Evolutionary conservation across 2,888 invertebrate genomes (phyloP), one percentile per base, ranked within the genome.

Genomic region (Scelioninae gen. 1): DNA sequence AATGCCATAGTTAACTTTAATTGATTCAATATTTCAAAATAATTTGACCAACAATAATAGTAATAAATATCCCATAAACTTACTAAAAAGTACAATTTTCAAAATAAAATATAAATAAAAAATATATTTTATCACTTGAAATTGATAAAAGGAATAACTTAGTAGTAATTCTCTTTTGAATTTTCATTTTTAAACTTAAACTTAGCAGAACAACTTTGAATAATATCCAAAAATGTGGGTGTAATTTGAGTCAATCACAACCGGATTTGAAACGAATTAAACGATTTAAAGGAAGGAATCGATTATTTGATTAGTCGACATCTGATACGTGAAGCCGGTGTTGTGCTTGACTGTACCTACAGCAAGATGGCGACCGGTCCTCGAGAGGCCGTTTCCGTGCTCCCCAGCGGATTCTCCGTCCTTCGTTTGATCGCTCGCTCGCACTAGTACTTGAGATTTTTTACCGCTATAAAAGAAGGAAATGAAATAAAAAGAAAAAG

Each of bases 341-440:
- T 85, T 86, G 85, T 78, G 82, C 82, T 58, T 83, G 91, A 92
- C 91, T 92, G 91, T 92, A 91, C 91, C 87, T 86, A 87, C 85
- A 86, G 88, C 91, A 92, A 92, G 91, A 92, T 92, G 91, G 91
- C 91, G 91, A 90, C 91, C 86, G 88, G 87, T 87, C 88, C 91
- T 91, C 88, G 89, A 90, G 90, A 90, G 88, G 88, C 89, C 82
- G 90, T 88, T 90, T 88, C 89, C 89, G 87, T 85, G 84, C 88
- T 88, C 88, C 85, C 88, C 85, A 63, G 66, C 77, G 58, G 71
- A 74, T 85, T 77, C 82, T 77, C 80, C 53, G 83, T 85, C 86
- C 86, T 84, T 82, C 85, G 85, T 85, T 86, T 86, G 85, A 85
- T 85, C 83, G 80, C 71, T 85, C 85, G 80, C 84, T 85, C 84